Conservation (phyloP, 2,888 invertebrate genomes). For the Epirrhoe alternata region DNA sequence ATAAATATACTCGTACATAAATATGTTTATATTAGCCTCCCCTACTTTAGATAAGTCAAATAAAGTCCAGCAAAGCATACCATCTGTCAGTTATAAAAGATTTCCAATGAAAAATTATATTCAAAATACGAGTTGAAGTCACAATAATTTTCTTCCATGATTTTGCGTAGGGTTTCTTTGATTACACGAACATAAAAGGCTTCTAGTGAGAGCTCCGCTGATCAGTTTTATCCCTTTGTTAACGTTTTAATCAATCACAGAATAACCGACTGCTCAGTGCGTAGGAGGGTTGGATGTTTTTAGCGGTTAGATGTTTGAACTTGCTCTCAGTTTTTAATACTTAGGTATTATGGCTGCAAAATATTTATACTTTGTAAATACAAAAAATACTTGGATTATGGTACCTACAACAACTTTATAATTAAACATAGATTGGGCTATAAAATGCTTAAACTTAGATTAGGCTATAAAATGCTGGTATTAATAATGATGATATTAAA, state of each 20-base stretch:
- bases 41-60: not conserved
- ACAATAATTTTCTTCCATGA: constrained; percentile 71
- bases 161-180: constrained; percentile 76
- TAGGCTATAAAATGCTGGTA: too few species aligned
- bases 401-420: too few species aligned
- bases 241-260: constrained; percentile 83
- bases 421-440: too few species aligned
- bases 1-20: too few species aligned
- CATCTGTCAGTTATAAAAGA: constrained; percentile 12
- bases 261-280: constrained; percentile 52
- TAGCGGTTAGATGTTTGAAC: constrained; percentile 1
- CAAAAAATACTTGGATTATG: too few species aligned
- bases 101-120: constrained; percentile 22
- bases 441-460: too few species aligned
- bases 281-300: constrained; percentile 31
- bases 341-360: too few species aligned
- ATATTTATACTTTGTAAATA: too few species aligned
- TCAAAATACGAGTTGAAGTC: constrained; percentile 37
- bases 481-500: too few species aligned
- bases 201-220: constrained; percentile 76
- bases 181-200: constrained; percentile 80
- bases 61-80: not conserved
- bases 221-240: constrained; percentile 83
- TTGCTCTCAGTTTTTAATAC: not conserved
- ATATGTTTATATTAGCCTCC: not conserved